phyloP scores from a whole-genome alignment of 2,888 invertebrate species.

The Neria commutata region DNA sequence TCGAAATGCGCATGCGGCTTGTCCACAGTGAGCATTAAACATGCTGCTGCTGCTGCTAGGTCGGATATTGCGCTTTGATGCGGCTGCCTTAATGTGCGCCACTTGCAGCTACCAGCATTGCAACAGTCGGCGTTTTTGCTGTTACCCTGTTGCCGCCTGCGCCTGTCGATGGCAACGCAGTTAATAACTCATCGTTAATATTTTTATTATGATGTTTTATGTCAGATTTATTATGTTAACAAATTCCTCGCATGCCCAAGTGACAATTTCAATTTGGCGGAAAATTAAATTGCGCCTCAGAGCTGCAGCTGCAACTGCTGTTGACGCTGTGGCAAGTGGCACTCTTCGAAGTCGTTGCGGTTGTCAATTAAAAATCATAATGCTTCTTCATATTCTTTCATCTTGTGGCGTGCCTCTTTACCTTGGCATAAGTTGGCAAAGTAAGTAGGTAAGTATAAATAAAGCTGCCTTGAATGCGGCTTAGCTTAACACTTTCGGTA shows the following conservation, averaged over 20 bases:
- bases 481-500: too few species aligned
- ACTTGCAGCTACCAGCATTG: background rate
- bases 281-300: background rate
- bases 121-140: slow-evolving; percentile 7
- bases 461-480: too few species aligned
- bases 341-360: background rate
- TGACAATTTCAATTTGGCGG: slow-evolving; percentile 57
- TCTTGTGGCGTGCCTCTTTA: too few species aligned
- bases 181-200: slow-evolving; percentile 47
- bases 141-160: slow-evolving; percentile 23
- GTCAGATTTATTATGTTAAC: slow-evolving; percentile 59
- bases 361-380: too few species aligned
- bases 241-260: slow-evolving; percentile 55
- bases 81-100: background rate
- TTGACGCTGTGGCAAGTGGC: background rate
- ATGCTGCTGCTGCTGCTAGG: background rate
- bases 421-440: too few species aligned
- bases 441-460: too few species aligned
- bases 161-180: slow-evolving; percentile 1
- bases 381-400: background rate
- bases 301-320: too few species aligned
- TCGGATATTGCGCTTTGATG: background rate
- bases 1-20: too few species aligned
- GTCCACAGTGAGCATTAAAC: background rate
- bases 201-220: slow-evolving; percentile 55